Percentiles rank a stretch among this genome's conserved stretches.
phyloP scores from a whole-genome alignment of 1,140 invertebrate species.

The Cataglyphis hispanica region DNA sequence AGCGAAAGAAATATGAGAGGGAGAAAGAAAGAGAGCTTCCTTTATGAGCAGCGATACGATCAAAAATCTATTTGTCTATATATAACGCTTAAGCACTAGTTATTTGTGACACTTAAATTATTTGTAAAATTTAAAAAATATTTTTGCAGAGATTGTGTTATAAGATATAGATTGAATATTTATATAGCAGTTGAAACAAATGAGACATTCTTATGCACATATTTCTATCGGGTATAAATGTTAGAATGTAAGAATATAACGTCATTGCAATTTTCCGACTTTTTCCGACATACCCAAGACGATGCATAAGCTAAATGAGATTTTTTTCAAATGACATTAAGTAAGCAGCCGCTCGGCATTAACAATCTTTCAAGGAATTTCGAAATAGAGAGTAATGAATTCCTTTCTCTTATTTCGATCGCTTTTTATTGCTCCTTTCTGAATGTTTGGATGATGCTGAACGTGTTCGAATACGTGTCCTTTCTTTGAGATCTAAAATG shows the following conservation, averaged over 20 bases:
- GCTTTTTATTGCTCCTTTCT: slow-evolving; percentile 39
- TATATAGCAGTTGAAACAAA: no score
- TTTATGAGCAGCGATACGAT: no score
- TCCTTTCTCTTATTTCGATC: slow-evolving; percentile 42
- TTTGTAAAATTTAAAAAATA: no score
- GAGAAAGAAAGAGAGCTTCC: not conserved
- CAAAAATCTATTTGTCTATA: no score
- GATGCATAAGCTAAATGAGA: not conserved
- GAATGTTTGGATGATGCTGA: slow-evolving; percentile 26
- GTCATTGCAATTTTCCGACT: not conserved
- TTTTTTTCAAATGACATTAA: not conserved
- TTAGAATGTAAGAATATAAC: not conserved
- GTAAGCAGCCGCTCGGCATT: not conserved
- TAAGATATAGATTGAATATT: no score
- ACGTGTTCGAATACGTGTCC: slow-evolving; percentile 45
- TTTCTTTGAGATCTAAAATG: slow-evolving; percentile 57
- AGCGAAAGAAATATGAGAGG: not conserved
- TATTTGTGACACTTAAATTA: no score
- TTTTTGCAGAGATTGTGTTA: no score
- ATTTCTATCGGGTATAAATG: not conserved
- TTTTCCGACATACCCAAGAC: not conserved
- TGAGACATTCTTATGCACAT: no score
- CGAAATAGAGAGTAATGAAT: slow-evolving; percentile 14
- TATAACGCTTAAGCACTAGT: no score
- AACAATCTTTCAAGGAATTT: slow-evolving; percentile 56